A percentile compares a stretch with the other conserved stretches of the same genome.
These are phyloP conservation scores for Sphaeramia orbicularis DNA, from an alignment of 2,797 vertebrate genomes.

Conservation along the genomic window DNA sequence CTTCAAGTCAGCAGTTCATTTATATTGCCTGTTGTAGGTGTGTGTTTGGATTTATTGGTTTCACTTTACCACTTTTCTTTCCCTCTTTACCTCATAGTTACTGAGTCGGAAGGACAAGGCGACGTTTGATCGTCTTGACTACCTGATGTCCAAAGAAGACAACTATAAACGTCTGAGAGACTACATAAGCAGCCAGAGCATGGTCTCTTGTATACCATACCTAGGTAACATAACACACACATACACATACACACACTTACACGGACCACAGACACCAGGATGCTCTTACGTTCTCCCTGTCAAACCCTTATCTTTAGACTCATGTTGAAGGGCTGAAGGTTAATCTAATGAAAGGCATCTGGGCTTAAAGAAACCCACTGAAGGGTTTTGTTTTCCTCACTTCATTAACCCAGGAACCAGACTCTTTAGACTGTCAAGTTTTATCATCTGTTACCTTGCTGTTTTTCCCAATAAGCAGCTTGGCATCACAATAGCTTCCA, in stretches of 20 bases:
- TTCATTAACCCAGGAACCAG: background rate
- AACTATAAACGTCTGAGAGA: conserved; percentile 99
- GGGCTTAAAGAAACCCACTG: conserved; percentile 1
- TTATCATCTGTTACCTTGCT: background rate
- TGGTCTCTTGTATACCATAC: conserved; percentile 99
- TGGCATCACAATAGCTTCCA: conserved; percentile 13
- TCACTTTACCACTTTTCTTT: background rate
- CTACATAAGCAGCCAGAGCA: conserved; percentile 97
- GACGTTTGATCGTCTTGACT: conserved; percentile 96
- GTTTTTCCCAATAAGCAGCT: background rate
- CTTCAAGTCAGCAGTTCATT: background rate
- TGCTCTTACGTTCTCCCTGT: background rate
- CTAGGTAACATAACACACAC: conserved; percentile 86
- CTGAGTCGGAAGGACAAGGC: conserved; percentile 98
- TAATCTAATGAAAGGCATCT: conserved; percentile 7
- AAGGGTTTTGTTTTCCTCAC: background rate
- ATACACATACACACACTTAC: conserved; percentile 15
- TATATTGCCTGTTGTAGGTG: background rate
- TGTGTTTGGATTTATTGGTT: background rate
- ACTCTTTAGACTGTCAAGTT: conserved; percentile 13
- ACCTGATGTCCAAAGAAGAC: conserved; percentile 99
- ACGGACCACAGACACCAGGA: conserved; percentile 1
- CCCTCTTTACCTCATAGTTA: conserved; percentile 79
- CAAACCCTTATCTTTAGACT: conserved; percentile 20
- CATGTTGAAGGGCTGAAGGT: background rate